Evolutionary conservation across 2,797 vertebrate genomes (phyloP).

Genomic region (Schizopygopsis malacanthus): DNA sequence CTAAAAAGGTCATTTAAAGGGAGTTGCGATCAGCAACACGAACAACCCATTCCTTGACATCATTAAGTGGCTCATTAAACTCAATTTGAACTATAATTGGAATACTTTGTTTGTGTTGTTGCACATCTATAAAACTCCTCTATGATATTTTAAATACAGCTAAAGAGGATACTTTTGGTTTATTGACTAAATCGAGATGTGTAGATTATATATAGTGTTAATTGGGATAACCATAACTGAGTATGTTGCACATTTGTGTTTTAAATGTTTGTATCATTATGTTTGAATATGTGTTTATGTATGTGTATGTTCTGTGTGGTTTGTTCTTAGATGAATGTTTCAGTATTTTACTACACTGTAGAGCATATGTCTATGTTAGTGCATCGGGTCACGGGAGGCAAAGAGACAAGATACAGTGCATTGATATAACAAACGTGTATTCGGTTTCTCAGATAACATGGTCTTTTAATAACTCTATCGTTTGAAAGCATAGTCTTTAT

Average conservation of each 20-base stretch:
- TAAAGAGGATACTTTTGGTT: background rate
- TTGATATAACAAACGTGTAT: slow-evolving; percentile 1
- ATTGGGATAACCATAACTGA: background rate
- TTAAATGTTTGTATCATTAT: slow-evolving; percentile 4
- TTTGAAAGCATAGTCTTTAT: background rate
- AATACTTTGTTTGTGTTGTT: slow-evolving; percentile 4
- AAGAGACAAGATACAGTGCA: slow-evolving; percentile 43
- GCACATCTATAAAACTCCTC: background rate
- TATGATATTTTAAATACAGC: background rate
- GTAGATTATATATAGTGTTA: background rate
- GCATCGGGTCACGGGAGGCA: slow-evolving; percentile 58
- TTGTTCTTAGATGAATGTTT: slow-evolving; percentile 54
- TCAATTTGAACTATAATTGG: slow-evolving; percentile 13
- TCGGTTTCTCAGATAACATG: slow-evolving; percentile 3
- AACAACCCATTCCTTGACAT: slow-evolving; percentile 7
- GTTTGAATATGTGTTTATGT: slow-evolving; percentile 23
- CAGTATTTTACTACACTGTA: slow-evolving; percentile 34
- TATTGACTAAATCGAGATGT: background rate
- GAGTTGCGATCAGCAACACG: background rate
- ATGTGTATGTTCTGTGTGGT: slow-evolving; percentile 40
- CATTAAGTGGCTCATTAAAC: slow-evolving; percentile 23
- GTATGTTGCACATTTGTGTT: background rate
- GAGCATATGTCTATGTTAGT: slow-evolving; percentile 55
- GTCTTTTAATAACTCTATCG: background rate
- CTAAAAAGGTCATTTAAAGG: slow-evolving; percentile 6